Percentiles rank a stretch among this genome's conserved stretches.
phyloP scores from a whole-genome alignment of 2,113 vertebrate genomes.

The Hucho hucho region DNA sequence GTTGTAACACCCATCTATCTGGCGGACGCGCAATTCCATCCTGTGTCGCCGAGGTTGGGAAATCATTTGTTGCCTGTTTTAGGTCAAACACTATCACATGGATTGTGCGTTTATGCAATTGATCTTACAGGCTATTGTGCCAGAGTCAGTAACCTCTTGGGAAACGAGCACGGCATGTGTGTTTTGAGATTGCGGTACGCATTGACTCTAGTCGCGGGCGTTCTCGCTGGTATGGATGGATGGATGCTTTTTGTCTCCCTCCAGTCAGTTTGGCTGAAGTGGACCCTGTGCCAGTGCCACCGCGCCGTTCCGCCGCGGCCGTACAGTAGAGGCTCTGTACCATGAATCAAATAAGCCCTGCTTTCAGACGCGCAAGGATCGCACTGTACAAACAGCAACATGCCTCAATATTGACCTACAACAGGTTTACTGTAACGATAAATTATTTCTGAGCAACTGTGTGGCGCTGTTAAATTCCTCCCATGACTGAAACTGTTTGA shows the following conservation, averaged over 20 bases:
- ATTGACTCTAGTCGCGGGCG: no score
- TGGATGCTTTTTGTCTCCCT: constrained; percentile 49
- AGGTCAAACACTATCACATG: neutral
- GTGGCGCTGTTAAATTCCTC: neutral
- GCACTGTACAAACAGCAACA: constrained; percentile 18
- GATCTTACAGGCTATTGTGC: neutral
- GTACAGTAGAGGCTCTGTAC: constrained; percentile 25
- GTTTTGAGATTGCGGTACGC: neutral
- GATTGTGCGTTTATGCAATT: neutral
- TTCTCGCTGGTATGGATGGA: neutral
- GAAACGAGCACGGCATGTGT: neutral
- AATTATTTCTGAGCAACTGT: neutral
- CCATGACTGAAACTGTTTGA: neutral
- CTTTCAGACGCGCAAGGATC: constrained; percentile 16
- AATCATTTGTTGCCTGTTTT: neutral
- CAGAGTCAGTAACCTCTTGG: no score
- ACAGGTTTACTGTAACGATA: constrained; percentile 29
- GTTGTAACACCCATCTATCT: neutral
- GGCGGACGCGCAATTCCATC: no score
- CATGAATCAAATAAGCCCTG: constrained; percentile 30
- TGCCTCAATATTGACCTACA: constrained; percentile 18
- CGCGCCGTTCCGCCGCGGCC: neutral
- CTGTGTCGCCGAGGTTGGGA: neutral
- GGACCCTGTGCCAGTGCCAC: constrained; percentile 10
- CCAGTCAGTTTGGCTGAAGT: constrained; percentile 1